These are phyloP conservation scores for Eristalinus sepulchralis DNA, from an alignment of 2,888 invertebrate species.

Conservation along the genomic window DNA sequence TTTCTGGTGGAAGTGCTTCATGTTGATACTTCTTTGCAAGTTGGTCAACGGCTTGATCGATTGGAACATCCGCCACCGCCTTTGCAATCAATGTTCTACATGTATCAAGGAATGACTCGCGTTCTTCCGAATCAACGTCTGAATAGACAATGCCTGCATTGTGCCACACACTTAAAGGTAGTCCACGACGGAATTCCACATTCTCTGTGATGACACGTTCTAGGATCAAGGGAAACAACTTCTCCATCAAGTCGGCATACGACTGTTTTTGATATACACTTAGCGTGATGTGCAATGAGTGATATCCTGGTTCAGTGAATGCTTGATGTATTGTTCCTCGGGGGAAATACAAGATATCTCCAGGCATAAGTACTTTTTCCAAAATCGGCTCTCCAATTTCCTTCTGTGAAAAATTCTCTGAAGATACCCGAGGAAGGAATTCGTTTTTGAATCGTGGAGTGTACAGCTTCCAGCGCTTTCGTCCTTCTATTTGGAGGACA, in stretches of 20 bases:
- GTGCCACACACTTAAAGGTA: slow-evolving; percentile 90
- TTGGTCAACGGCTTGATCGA: slow-evolving; percentile 91
- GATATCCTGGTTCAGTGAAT: slow-evolving; percentile 87
- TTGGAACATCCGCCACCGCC: slow-evolving; percentile 84
- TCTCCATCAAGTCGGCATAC: slow-evolving; percentile 94
- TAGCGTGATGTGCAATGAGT: slow-evolving; percentile 96
- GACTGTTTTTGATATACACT: slow-evolving; percentile 95
- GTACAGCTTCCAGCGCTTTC: slow-evolving; percentile 96
- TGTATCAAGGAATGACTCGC: slow-evolving; percentile 82
- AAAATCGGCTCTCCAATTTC: slow-evolving; percentile 91
- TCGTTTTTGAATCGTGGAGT: slow-evolving; percentile 86
- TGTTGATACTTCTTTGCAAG: slow-evolving; percentile 92
- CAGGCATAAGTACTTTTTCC: slow-evolving; percentile 90
- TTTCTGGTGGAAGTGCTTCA: slow-evolving; percentile 92
- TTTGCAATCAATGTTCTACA: slow-evolving; percentile 83
- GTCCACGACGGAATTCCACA: slow-evolving; percentile 87
- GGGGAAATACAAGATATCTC: slow-evolving; percentile 97
- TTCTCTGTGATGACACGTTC: slow-evolving; percentile 87
- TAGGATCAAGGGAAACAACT: slow-evolving; percentile 88
- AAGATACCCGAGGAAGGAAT: slow-evolving; percentile 90
- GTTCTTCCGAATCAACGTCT: slow-evolving; percentile 81
- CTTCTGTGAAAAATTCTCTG: slow-evolving; percentile 87
- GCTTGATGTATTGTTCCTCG: slow-evolving; percentile 94
- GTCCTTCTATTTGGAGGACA: slow-evolving; percentile 96
- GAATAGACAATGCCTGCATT: slow-evolving; percentile 88